A percentile compares a stretch with the other conserved stretches of the same genome.
Conservation (phyloP, 2,797 vertebrate genomes). For the Falco rusticolus region DNA sequence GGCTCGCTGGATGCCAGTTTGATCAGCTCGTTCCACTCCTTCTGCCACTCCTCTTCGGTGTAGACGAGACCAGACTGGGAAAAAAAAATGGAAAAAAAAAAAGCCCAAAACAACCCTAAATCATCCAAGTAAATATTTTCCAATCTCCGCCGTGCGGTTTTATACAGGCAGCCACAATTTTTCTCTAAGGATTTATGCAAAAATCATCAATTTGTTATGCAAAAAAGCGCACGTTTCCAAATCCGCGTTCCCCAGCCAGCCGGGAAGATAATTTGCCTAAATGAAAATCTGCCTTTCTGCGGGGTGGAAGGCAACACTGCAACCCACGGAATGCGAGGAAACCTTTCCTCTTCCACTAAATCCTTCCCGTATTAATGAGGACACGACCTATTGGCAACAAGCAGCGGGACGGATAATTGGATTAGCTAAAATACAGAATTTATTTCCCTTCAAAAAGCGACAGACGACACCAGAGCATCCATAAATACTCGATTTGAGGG, state of each 20-base stretch:
- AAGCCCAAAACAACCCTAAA: neutral
- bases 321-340: neutral
- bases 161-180: too few relatives aligned
- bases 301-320: neutral
- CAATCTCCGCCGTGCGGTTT: fast-evolving
- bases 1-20: conserved; percentile 92
- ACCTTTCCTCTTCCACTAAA: neutral
- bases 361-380: neutral
- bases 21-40: conserved; percentile 95
- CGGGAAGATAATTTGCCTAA: neutral
- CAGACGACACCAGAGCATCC: fast-evolving
- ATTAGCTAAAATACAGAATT: neutral
- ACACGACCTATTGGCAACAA: fast-evolving
- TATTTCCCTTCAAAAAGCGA: neutral
- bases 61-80: conserved; percentile 93
- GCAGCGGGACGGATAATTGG: neutral
- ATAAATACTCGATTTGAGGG: neutral
- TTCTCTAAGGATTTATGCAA: fast-evolving
- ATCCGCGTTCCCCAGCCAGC: neutral
- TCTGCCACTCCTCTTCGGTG: conserved; percentile 98
- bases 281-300: fast-evolving
- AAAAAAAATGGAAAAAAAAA: too few relatives aligned
- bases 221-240: fast-evolving
- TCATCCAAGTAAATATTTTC: fast-evolving
- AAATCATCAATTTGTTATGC: fast-evolving